phyloP scores from a whole-genome alignment of 2,113 vertebrate genomes.

The Phodopus roborovskii region DNA sequence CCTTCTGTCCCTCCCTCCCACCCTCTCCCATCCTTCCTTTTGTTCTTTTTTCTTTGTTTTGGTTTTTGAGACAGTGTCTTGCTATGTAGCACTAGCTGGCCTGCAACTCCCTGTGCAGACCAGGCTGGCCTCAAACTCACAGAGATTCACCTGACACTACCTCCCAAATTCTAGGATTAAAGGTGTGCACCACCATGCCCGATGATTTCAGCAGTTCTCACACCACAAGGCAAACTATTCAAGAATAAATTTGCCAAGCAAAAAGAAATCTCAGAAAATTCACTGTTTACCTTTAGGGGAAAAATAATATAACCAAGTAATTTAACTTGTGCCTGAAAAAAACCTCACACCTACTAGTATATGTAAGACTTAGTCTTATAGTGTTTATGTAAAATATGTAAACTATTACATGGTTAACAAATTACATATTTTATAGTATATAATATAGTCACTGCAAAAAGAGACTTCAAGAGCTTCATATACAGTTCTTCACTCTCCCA shows the following conservation, averaged over 20 bases:
- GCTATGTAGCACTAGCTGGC: not conserved
- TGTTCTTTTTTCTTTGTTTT: not conserved
- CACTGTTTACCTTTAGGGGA: constrained; percentile 26
- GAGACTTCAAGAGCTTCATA: not conserved
- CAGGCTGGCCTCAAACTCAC: not conserved
- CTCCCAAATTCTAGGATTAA: not conserved
- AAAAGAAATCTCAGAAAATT: not conserved
- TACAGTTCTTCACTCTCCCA: not conserved
- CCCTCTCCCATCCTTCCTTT: too few relatives aligned
- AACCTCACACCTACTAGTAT: not conserved
- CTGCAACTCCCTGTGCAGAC: not conserved
- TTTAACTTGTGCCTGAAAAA: constrained; percentile 16
- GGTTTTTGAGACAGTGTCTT: not conserved
- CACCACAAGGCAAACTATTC: not conserved
- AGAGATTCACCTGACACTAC: not conserved
- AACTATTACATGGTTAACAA: not conserved
- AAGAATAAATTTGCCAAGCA: constrained; percentile 19
- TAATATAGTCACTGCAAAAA: not conserved
- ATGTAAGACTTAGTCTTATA: not conserved
- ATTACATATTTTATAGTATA: too few relatives aligned
- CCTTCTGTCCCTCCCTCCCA: too few relatives aligned
- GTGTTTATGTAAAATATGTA: constrained; percentile 8
- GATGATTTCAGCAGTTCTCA: not conserved
- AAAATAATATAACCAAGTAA: constrained; percentile 37
- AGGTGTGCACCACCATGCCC: not conserved